Evolutionary conservation across 2,113 vertebrate species (phyloP).

Genomic region (Gila orcuttii): DNA sequence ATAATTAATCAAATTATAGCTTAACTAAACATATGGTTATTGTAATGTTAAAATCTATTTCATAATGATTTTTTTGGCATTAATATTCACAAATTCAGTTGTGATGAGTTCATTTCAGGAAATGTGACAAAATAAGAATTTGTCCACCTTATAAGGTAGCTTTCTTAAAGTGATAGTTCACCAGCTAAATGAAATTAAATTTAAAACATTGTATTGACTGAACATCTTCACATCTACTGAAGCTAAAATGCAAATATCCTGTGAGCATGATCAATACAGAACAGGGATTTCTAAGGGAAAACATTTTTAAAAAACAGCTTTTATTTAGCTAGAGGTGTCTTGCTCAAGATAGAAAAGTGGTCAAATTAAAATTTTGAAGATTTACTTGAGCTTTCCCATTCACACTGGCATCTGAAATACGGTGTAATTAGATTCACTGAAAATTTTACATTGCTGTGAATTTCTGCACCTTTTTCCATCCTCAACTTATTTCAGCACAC

Average conservation of each 20-base stretch:
- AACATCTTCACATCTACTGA: too few species aligned
- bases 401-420: conserved; percentile 9
- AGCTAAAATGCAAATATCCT: background rate
- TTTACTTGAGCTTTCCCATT: background rate
- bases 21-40: background rate
- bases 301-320: background rate
- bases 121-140: background rate
- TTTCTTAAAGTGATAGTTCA: background rate
- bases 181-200: too few species aligned
- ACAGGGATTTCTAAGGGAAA: too few species aligned
- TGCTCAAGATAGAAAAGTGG: background rate
- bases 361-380: background rate
- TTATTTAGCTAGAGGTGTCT: background rate
- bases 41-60: background rate
- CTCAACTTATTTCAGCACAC: background rate
- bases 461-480: conserved; percentile 11
- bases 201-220: too few species aligned
- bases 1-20: background rate
- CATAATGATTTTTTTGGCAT: conserved; percentile 14
- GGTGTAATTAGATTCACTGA: conserved; percentile 8
- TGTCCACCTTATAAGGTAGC: background rate
- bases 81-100: background rate
- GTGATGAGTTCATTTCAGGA: background rate
- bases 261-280: too few species aligned
- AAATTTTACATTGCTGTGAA: conserved; percentile 32